These are phyloP conservation scores for Lordiphosa collinella DNA, from an alignment of 1,140 invertebrate genomes.

Conservation along the genomic window DNA sequence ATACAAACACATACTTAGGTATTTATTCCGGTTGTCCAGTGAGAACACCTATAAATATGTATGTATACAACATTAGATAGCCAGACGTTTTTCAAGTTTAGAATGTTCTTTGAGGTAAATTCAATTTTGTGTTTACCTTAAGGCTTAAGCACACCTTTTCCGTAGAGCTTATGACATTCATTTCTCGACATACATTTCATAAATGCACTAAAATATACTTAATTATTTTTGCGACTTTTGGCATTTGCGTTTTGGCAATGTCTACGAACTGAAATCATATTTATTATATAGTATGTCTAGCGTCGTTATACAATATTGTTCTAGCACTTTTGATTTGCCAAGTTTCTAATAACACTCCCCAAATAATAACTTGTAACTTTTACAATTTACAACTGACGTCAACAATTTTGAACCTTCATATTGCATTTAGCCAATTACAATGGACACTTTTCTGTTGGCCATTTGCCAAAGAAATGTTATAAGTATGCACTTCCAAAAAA, in stretches of 20 bases:
- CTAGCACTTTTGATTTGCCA: too few relatives aligned
- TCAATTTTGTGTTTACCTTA: neutral
- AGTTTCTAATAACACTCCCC: too few relatives aligned
- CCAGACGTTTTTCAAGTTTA: too few relatives aligned
- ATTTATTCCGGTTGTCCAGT: neutral
- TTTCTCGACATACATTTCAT: constrained; percentile 7
- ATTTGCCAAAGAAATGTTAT: constrained; percentile 31
- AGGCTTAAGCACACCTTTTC: neutral
- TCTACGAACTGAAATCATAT: too few relatives aligned
- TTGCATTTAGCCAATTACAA: constrained; percentile 14
- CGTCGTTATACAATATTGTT: neutral
- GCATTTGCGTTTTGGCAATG: constrained; percentile 36
- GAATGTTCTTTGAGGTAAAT: neutral
- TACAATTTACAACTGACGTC: constrained; percentile 14
- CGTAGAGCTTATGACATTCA: too few relatives aligned
- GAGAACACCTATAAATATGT: constrained; percentile 16
- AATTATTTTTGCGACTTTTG: constrained; percentile 24
- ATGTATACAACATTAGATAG: neutral
- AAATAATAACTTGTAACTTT: neutral
- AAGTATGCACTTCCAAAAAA: constrained; percentile 13
- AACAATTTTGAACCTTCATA: constrained; percentile 30
- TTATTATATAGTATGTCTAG: too few relatives aligned
- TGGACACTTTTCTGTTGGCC: constrained; percentile 30
- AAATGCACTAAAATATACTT: constrained; percentile 13
- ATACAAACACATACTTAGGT: constrained; percentile 19